phyloP scores from a whole-genome alignment of 2,113 vertebrate species.

The Chloroceryle aenea region DNA sequence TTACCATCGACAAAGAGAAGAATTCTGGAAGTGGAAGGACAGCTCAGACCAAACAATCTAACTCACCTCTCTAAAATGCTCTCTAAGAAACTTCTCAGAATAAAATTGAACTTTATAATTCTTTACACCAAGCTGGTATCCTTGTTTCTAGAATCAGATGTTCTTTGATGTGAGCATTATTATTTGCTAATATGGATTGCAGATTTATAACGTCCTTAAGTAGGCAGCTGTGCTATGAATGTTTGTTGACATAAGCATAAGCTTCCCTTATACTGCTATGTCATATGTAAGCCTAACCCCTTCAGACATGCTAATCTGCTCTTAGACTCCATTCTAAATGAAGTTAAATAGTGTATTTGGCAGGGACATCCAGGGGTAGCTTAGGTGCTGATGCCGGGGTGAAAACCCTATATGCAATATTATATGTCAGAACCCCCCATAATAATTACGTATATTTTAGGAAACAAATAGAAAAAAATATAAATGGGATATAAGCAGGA shows the following conservation, averaged over 20 bases:
- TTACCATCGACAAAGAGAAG: background rate
- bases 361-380: background rate
- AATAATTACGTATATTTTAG: background rate
- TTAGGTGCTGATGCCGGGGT: background rate
- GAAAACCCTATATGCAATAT: background rate
- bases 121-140: background rate
- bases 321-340: background rate
- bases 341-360: background rate
- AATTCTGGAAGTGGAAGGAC: background rate
- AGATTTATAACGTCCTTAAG: background rate
- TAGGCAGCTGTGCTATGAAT: background rate
- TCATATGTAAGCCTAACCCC: background rate
- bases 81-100: background rate
- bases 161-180: background rate
- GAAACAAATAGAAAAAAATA: background rate
- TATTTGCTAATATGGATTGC: background rate
- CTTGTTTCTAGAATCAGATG: background rate
- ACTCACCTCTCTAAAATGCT: background rate
- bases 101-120: background rate
- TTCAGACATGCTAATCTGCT: background rate
- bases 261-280: background rate
- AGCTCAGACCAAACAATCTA: background rate
- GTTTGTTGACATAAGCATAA: background rate
- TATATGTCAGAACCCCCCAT: background rate
- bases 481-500: background rate